Evolutionary conservation across 2,888 invertebrate species (phyloP).

Genomic region (Dasypogon diadema): DNA sequence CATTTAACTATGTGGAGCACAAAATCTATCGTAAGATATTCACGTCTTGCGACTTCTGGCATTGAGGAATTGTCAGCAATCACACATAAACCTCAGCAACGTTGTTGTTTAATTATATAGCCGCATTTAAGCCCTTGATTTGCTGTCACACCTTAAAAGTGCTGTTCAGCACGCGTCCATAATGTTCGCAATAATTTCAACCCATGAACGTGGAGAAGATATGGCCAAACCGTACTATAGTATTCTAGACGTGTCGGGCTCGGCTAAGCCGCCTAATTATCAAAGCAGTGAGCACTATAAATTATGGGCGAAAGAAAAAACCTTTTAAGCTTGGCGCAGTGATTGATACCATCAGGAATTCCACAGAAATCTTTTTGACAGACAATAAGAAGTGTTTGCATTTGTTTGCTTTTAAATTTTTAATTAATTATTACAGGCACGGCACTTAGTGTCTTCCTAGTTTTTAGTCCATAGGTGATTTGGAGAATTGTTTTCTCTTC

Average conservation of each 20-base stretch:
- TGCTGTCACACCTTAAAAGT: too few relatives aligned
- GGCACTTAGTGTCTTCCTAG: neutral
- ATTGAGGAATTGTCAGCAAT: neutral
- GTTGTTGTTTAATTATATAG: too few relatives aligned
- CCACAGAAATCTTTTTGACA: neutral
- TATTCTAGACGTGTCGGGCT: too few relatives aligned
- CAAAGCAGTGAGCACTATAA: neutral
- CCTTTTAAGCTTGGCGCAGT: neutral
- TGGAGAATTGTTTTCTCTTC: too few relatives aligned
- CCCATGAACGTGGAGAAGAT: too few relatives aligned
- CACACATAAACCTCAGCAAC: too few relatives aligned
- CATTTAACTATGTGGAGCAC: neutral
- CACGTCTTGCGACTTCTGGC: neutral
- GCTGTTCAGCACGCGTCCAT: too few relatives aligned
- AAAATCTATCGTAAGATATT: neutral
- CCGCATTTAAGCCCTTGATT: too few relatives aligned
- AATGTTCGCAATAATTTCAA: too few relatives aligned
- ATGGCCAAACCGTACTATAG: too few relatives aligned
- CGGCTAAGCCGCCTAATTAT: neutral
- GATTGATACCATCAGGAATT: neutral
- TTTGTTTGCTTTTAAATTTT: neutral
- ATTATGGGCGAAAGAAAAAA: neutral
- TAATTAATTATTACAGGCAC: constrained; percentile 2
- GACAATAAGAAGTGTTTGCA: neutral
- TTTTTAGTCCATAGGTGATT: neutral